Conservation (phyloP, 2,888 invertebrate species). For the Pristionchus maxplancki region DNA sequence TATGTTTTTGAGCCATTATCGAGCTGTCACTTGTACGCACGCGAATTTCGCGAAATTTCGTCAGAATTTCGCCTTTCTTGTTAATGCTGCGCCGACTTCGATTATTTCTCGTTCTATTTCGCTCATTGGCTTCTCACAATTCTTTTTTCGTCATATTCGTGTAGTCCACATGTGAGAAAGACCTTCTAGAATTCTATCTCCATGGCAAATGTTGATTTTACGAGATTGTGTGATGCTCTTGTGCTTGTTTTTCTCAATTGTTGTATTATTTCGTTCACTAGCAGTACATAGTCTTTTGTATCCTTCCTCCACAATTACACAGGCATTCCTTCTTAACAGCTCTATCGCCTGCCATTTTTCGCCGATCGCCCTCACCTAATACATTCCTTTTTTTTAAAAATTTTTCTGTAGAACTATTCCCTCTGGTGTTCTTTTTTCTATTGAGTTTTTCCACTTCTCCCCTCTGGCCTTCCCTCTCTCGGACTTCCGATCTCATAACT, state of each 20-base stretch:
- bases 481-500: background rate
- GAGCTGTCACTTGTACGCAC: background rate
- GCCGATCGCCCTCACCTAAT: background rate
- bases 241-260: too few relatives aligned
- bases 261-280: too few relatives aligned
- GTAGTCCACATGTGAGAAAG: background rate
- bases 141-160: background rate
- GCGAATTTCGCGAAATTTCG: background rate
- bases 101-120: background rate
- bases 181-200: too few relatives aligned
- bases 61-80: slow-evolving; percentile 13
- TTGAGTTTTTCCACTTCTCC: background rate
- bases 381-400: background rate
- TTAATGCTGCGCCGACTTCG: background rate
- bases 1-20: background rate
- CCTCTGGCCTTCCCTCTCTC: background rate
- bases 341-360: too few relatives aligned
- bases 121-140: background rate
- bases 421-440: background rate
- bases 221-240: too few relatives aligned
- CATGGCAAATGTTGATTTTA: too few relatives aligned
- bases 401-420: background rate
- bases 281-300: too few relatives aligned
- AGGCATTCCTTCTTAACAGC: too few relatives aligned
- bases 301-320: too few relatives aligned